These are phyloP conservation scores for Vireo griseus DNA, from an alignment of 2,797 vertebrate genomes.

Conservation along the genomic window DNA sequence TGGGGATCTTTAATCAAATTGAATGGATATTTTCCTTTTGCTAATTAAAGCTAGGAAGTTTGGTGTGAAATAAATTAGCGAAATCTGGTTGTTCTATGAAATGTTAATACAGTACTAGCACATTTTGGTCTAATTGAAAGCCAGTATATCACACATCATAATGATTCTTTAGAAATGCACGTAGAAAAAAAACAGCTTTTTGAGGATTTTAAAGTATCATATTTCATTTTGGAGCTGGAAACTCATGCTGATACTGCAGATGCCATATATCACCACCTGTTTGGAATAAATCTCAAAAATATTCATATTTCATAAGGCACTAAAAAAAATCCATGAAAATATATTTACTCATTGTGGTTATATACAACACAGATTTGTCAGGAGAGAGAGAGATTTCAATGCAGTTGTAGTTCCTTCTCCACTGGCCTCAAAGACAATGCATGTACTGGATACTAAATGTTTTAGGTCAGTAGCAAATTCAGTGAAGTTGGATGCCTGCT, in stretches of 20 bases:
- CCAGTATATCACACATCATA: not conserved
- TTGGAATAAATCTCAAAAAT: not conserved
- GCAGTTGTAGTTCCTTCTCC: not conserved
- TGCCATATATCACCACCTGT: not conserved
- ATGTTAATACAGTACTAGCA: constrained; percentile 30
- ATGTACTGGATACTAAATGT: not conserved
- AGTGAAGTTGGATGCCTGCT: not conserved
- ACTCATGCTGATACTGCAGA: not conserved
- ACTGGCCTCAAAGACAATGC: not conserved
- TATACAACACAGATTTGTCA: not conserved
- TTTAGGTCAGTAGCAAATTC: not conserved
- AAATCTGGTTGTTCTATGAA: constrained; percentile 44
- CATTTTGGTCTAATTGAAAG: not conserved
- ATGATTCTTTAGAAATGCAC: not conserved
- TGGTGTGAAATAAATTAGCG: constrained; percentile 60
- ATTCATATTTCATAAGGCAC: not conserved
- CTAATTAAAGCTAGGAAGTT: constrained; percentile 63
- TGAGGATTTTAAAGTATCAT: not conserved
- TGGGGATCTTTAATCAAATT: constrained; percentile 56
- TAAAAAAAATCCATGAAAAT: not conserved
- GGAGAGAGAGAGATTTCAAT: not conserved
- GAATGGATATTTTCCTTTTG: constrained; percentile 56
- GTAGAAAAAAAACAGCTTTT: not conserved
- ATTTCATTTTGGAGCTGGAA: not conserved
- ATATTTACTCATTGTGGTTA: not conserved